These are phyloP conservation scores for Crepidodera aurea DNA, from an alignment of 2,888 invertebrate genomes.

Conservation along the genomic window DNA sequence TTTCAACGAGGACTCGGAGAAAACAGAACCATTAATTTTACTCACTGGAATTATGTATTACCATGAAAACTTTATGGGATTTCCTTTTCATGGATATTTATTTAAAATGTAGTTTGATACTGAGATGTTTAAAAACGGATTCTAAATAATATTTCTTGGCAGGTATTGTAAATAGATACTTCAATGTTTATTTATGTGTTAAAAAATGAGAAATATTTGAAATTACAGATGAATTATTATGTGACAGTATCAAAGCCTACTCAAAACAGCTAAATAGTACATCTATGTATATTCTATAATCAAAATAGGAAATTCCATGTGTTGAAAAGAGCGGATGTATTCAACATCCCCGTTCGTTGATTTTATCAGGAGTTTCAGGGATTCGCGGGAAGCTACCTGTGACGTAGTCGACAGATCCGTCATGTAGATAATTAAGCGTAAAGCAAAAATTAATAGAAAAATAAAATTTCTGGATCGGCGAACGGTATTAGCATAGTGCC, in stretches of 20 bases:
- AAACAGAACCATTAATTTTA: conserved; percentile 35
- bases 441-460: not conserved
- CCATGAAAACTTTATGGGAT: conserved; percentile 28
- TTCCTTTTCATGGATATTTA: conserved; percentile 15
- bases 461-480: not conserved
- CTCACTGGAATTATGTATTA: conserved; percentile 30
- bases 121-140: not conserved
- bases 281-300: no score
- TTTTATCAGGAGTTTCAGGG: no score
- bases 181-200: no score
- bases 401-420: not conserved
- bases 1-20: conserved; percentile 25
- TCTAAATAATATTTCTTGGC: not conserved
- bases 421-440: not conserved
- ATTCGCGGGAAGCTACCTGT: not conserved
- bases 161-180: no score
- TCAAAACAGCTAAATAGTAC: no score
- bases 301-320: no score
- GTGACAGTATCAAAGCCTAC: no score
- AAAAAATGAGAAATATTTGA: no score
- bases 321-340: no score
- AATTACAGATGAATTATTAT: no score
- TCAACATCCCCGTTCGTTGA: no score
- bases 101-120: conserved; percentile 3
- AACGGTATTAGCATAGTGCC: no score